phyloP scores from a whole-genome alignment of 2,113 vertebrate genomes.

The Apeltes quadracus region DNA sequence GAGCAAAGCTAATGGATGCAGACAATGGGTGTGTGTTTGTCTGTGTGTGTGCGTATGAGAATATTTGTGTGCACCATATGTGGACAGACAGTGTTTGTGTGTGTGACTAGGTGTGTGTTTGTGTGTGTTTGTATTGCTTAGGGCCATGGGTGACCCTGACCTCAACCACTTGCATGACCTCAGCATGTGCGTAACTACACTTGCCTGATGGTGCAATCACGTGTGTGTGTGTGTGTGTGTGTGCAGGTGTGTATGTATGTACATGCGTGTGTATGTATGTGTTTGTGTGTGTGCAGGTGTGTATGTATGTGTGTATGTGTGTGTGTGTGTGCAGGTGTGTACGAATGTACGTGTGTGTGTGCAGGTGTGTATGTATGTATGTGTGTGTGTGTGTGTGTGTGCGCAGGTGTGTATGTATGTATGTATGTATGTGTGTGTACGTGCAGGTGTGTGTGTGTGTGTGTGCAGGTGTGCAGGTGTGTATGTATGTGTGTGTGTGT shows the following conservation, averaged over 20 bases:
- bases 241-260: background rate
- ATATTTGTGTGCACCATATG: constrained; percentile 20
- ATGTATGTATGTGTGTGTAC: background rate
- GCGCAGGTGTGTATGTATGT: no score
- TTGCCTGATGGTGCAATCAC: constrained; percentile 20
- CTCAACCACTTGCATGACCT: constrained; percentile 45
- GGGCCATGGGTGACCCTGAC: constrained; percentile 55
- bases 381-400: background rate
- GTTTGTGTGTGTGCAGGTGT: background rate
- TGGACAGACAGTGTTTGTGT: constrained; percentile 15
- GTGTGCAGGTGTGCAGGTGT: no score
- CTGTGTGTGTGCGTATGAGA: constrained; percentile 3
- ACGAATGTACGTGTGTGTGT: background rate
- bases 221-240: constrained; percentile 1
- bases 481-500: background rate
- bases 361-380: no score
- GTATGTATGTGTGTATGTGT: background rate
- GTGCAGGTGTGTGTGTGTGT: background rate
- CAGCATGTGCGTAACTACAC: constrained; percentile 29
- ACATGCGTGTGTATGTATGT: background rate
- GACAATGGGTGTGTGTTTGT: constrained; percentile 54
- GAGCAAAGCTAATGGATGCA: constrained; percentile 64
- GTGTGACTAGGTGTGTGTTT: constrained; percentile 2
- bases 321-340: background rate
- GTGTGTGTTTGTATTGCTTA: constrained; percentile 18